Conservation (phyloP, 2,888 invertebrate genomes). For the Cantharis rufa region DNA sequence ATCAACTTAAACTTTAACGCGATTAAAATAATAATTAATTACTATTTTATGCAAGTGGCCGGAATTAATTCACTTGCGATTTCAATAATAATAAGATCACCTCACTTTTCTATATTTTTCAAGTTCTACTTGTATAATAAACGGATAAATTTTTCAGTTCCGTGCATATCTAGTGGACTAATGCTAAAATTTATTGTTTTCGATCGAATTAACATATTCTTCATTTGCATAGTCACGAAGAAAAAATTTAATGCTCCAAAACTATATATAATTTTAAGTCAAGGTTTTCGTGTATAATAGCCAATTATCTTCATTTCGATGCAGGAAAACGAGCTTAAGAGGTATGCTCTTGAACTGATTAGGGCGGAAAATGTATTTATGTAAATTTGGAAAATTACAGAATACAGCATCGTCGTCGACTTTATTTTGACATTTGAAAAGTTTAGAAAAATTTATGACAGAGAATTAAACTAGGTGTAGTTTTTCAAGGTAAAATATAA, state of each 20-base stretch:
- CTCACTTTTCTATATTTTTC: not conserved
- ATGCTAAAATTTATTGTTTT: not conserved
- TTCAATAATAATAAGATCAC: not conserved
- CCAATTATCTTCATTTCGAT: not conserved
- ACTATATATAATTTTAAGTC: not conserved
- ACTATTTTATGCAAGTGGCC: not conserved
- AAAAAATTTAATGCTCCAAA: not conserved
- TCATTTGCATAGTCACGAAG: not conserved
- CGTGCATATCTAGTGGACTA: not conserved
- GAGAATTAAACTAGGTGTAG: constrained; percentile 1
- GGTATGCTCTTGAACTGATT: not conserved
- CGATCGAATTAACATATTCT: not conserved
- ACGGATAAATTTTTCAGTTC: not conserved
- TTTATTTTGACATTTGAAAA: constrained; percentile 3
- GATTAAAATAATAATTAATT: not conserved
- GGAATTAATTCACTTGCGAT: not conserved
- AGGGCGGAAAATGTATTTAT: not conserved
- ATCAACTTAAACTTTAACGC: not conserved
- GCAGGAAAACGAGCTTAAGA: not conserved
- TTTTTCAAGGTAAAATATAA: not conserved
- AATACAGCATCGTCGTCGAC: not conserved
- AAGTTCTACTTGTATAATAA: not conserved
- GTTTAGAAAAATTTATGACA: not conserved
- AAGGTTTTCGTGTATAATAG: not conserved
- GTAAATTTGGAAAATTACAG: not conserved